Base-by-base conservation (phyloP, 2,888 invertebrate species). In the Xanthia togata region DNA sequence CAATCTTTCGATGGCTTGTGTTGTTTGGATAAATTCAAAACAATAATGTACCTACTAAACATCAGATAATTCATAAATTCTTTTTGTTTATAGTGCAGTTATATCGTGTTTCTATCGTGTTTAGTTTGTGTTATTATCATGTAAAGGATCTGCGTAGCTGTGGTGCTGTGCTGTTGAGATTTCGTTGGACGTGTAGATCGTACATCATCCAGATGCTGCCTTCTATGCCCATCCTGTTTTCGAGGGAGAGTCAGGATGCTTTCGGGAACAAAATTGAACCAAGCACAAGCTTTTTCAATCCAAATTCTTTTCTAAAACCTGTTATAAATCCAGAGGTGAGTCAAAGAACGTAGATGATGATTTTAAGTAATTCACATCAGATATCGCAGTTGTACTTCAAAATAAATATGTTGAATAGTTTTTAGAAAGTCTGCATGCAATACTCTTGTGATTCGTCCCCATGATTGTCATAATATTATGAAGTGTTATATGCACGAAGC, bases 211-310 rank as follows among this genome's bases (percentile, higher is more conserved):
- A 94, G 91, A 97, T 97, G 97, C 93, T 97, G 93, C 97, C 97
- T 92, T 97, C 97, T 90, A 97, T 97, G 97, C 97, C 97, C 77
- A 90, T 96, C 82, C 90, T 97, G 89, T 96, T 96, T 86, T 91
- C 94, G 55, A 94, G 95, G 85, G 96, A 96, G 73, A 97, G 96
- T 88, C 96, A 95, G 89, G 96, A 96, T 95, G 96, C 94, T 75
- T 96, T 96, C 85, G 95, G 95, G n/a, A 96, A 95, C 88, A 96
- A 94, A 91, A 94, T 96, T 87, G 93, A 93, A 84, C 94, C 96
- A 76, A 95, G 94, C 87, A 96, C 95, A 62, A 96, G 95, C 90
- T 94, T 94, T 91, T 94, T 94, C 87, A 93, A 89, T 81, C 93
- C 92, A 89, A 93, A 90, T 92, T 92, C 88, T 83, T 84, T 89